These are phyloP conservation scores for Rhinopithecus roxellana DNA, from an alignment of 2,113 vertebrate species.

Conservation along the genomic window DNA sequence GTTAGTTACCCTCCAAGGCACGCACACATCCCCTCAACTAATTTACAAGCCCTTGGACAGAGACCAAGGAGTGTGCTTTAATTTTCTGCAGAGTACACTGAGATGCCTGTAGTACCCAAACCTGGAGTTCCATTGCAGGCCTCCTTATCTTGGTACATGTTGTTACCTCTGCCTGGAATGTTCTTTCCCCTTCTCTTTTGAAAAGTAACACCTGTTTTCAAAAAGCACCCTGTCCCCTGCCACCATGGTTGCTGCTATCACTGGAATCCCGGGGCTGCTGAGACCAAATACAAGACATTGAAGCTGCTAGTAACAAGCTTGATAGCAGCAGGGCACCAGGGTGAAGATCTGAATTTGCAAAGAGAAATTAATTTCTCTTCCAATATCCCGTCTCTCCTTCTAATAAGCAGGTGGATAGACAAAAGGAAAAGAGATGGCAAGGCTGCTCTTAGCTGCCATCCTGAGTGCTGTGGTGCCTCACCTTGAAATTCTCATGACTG, in stretches of 20 bases:
- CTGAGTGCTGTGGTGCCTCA: background rate
- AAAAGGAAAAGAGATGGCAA: background rate
- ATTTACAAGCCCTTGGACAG: background rate
- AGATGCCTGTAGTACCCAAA: background rate
- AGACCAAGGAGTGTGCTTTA: background rate
- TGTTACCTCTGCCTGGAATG: background rate
- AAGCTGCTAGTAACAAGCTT: background rate
- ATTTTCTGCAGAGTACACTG: background rate
- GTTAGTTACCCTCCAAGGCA: background rate
- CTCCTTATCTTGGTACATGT: background rate
- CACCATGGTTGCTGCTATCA: background rate
- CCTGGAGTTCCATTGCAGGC: background rate
- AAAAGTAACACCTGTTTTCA: background rate
- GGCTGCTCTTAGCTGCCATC: background rate
- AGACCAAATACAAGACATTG: background rate
- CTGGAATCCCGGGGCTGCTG: background rate
- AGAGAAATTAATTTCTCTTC: background rate
- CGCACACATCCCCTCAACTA: background rate
- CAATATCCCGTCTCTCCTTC: background rate
- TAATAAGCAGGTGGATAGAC: background rate
- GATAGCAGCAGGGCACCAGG: rapidly evolving
- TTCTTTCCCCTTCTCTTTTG: background rate
- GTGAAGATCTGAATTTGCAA: background rate
- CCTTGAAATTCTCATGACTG: background rate
- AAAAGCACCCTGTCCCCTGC: background rate